Evolutionary conservation across 2,888 invertebrate species (phyloP), one percentile per base, ranked within the genome.

Genomic region (Mesodorylaimus sp.): DNA sequence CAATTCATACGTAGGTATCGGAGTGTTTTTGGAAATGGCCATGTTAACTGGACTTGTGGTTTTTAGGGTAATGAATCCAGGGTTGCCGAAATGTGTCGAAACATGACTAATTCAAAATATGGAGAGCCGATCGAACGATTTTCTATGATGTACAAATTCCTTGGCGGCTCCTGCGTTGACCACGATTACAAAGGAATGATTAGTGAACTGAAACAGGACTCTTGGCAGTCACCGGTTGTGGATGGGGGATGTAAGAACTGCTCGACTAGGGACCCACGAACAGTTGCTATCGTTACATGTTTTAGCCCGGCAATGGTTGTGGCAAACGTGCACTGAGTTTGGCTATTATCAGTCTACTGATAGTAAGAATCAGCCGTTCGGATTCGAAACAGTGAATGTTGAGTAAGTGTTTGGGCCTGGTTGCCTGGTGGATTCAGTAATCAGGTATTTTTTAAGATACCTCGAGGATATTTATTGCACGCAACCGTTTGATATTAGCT

Each of bases 261-360:
- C n/a, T n/a, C n/a, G n/a, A n/a, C n/a, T n/a, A n/a, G n/a, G n/a
- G 32, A 32, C 10, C 41, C 19, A 39, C 41, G 19, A 19, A n/a
- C 5, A n/a, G 10, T 5, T 13, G 10, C 10, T 10, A 5, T n/a
- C 19, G 45, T 10, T 7, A 7, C 5, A 39, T 10, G n/a, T 48
- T 45, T 29, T 67, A 79, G 81, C 73, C 65, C 79, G 89, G 0
- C 83, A 84, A 61, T 91, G 91, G 91, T 79, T 76, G 52, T 91
- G 87, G 66, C 91, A 91, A 70, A 89, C 89, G 0, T 93, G 91
- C 65, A 85, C 83, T 1, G 93, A 93, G 67, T 93, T 91, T 66
- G 91, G 89, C 26, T 93, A 83, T 68, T 93, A 80, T 68, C 91
- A 93, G 72, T 83, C 86, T 0, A 85, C 88, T 0, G 77, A 79